phyloP scores from a whole-genome alignment of 2,113 vertebrate genomes.

The Etheostoma cragini region DNA sequence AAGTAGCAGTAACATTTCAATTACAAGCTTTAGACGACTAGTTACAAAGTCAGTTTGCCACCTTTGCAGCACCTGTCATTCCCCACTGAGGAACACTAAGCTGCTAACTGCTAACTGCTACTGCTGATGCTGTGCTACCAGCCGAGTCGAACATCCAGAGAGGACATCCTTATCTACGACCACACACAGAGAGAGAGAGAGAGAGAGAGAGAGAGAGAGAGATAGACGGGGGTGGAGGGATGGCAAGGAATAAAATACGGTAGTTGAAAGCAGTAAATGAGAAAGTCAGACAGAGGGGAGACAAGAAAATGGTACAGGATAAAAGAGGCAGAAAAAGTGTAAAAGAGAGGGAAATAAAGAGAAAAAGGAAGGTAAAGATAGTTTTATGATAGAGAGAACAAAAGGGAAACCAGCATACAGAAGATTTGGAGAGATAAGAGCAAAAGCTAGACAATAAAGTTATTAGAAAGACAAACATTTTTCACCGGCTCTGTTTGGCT shows the following conservation, averaged over 20 bases:
- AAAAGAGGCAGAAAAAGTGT: constrained; percentile 12
- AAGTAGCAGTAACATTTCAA: constrained; percentile 31
- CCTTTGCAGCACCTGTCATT: constrained; percentile 37
- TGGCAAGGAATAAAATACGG: neutral
- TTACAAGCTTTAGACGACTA: constrained; percentile 10
- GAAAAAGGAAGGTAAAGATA: neutral
- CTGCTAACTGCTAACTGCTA: constrained; percentile 33
- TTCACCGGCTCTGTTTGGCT: constrained; percentile 28
- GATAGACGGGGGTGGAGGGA: neutral
- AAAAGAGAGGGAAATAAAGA: neutral
- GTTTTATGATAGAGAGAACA: constrained; percentile 4
- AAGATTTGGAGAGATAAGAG: neutral
- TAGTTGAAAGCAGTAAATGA: constrained; percentile 32
- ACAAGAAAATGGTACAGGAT: constrained; percentile 21
- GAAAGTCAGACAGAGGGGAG: constrained; percentile 29
- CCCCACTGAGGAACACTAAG: constrained; percentile 48
- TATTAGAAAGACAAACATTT: constrained; percentile 41
- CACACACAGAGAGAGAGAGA: constrained; percentile 42
- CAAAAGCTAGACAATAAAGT: constrained; percentile 20
- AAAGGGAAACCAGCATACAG: neutral
- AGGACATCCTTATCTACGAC: constrained; percentile 60
- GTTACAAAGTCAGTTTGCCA: constrained; percentile 56
- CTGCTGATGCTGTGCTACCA: constrained; percentile 46
- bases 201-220: constrained; percentile 25
- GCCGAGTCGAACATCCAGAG: constrained; percentile 57